A percentile compares a stretch with the other conserved stretches of the same genome.
These are phyloP conservation scores for Pitta sordida DNA, from an alignment of 2,113 vertebrate species.

Conservation along the genomic window DNA sequence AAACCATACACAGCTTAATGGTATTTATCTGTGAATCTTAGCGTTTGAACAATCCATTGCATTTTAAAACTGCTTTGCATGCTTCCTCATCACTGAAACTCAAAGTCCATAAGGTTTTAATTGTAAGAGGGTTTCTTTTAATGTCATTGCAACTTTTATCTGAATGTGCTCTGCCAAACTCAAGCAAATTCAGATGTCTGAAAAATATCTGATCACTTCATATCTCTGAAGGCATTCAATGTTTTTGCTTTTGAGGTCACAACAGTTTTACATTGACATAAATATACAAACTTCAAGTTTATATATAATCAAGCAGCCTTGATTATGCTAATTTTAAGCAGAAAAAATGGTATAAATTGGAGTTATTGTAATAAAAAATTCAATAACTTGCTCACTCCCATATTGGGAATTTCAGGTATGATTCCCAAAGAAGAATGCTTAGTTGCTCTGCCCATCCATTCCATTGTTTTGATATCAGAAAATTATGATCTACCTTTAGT, in stretches of 20 bases:
- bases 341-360: not conserved
- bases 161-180: not conserved
- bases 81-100: not conserved
- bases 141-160: not conserved
- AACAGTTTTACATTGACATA: not conserved
- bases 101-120: not conserved
- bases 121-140: not conserved
- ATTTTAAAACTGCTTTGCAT: not conserved
- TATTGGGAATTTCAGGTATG: not conserved
- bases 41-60: not conserved
- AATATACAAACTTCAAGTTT: not conserved
- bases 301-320: not conserved
- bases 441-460: not conserved
- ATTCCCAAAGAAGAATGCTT: not conserved
- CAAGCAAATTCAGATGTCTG: not conserved
- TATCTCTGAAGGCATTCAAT: not conserved
- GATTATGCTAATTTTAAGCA: not conserved
- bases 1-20: not conserved
- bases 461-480: not conserved
- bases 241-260: not conserved
- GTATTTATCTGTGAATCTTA: not conserved
- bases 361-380: not conserved
- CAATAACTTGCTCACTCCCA: not conserved
- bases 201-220: not conserved
- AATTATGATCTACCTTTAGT: conserved; percentile 83